phyloP scores from a whole-genome alignment of 2,888 invertebrate species.

The Drosophila peninsularis region DNA sequence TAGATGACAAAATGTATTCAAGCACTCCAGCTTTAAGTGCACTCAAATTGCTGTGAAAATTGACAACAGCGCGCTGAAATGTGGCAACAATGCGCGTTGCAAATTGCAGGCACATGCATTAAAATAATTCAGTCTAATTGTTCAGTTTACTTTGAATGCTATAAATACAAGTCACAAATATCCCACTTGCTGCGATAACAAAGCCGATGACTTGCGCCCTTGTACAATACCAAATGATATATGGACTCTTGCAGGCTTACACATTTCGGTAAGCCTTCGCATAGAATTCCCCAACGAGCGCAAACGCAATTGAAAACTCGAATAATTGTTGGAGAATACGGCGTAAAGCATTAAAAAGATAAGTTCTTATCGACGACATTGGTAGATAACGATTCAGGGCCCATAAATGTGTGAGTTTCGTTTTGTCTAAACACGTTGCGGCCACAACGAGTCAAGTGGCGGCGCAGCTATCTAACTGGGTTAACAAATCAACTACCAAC shows the following conservation, averaged over 20 bases:
- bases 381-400: constrained; percentile 19
- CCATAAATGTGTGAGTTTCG: background rate
- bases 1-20: background rate
- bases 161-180: background rate
- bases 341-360: constrained; percentile 11
- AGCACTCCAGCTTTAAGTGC: constrained; percentile 1
- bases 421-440: background rate
- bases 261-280: too few species aligned
- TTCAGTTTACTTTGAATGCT: background rate
- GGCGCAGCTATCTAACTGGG: constrained; percentile 36
- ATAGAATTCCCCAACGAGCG: background rate
- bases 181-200: constrained; percentile 25
- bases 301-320: background rate
- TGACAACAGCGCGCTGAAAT: constrained; percentile 11
- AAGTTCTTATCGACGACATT: constrained; percentile 28
- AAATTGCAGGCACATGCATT: background rate
- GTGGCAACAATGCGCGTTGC: background rate
- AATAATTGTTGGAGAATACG: background rate
- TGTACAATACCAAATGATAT: background rate
- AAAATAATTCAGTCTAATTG: background rate
- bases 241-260: background rate
- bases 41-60: constrained; percentile 3
- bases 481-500: constrained; percentile 16
- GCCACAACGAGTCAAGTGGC: constrained; percentile 3
- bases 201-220: constrained; percentile 9